These are phyloP conservation scores for Drosophila rufa DNA, from an alignment of 1,140 invertebrate species.

Conservation along the genomic window DNA sequence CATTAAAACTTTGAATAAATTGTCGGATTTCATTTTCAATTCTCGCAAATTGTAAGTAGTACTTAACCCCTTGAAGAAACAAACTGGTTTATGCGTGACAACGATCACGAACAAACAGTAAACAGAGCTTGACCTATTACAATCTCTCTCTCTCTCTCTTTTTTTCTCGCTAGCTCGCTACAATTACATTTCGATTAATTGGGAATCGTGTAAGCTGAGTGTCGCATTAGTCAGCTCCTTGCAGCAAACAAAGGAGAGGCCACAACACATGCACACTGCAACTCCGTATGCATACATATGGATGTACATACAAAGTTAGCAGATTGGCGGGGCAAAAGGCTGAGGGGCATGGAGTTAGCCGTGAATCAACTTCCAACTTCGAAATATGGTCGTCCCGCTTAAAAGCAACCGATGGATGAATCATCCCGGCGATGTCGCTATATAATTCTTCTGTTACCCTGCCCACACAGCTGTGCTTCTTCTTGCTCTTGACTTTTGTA, in stretches of 20 bases:
- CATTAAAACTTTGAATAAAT: background rate
- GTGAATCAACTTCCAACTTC: slow-evolving; percentile 78
- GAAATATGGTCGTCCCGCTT: slow-evolving; percentile 66
- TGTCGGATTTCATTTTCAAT: background rate
- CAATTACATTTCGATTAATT: slow-evolving; percentile 41
- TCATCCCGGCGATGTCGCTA: slow-evolving; percentile 46
- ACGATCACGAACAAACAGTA: slow-evolving; percentile 16
- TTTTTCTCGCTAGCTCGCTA: background rate
- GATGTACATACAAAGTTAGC: slow-evolving; percentile 23
- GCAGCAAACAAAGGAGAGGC: slow-evolving; percentile 54
- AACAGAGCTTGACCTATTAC: slow-evolving; percentile 8
- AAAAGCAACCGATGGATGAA: slow-evolving; percentile 64
- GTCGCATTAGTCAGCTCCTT: slow-evolving; percentile 48
- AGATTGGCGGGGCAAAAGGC: background rate
- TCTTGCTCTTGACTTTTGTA: slow-evolving; percentile 38
- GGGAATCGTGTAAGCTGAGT: slow-evolving; percentile 36
- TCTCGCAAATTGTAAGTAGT: slow-evolving; percentile 5
- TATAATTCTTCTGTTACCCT: slow-evolving; percentile 17
- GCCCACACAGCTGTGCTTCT: slow-evolving; percentile 45
- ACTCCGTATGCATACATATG: slow-evolving; percentile 12
- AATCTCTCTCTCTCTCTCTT: background rate
- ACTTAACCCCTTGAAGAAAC: background rate
- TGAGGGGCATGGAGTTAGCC: slow-evolving; percentile 52
- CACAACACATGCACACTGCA: slow-evolving; percentile 18
- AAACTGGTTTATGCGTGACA: slow-evolving; percentile 9